Percentiles rank a stretch among this genome's conserved stretches.
Conservation (phyloP, 2,888 invertebrate genomes). For the Lepidocyrtoides sp. region DNA sequence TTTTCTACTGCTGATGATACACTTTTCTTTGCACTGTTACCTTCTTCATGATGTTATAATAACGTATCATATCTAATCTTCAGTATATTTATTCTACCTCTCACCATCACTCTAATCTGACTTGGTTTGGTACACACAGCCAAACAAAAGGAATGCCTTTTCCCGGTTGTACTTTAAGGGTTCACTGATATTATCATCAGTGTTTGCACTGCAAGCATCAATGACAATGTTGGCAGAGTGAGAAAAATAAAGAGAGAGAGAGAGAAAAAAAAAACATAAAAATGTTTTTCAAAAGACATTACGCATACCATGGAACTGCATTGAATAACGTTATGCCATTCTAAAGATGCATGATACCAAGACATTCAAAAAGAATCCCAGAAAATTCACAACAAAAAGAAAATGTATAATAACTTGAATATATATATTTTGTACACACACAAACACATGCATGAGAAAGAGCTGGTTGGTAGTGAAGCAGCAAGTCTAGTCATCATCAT, state of each 20-base stretch:
- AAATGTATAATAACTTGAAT: slow-evolving; percentile 2
- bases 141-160: slow-evolving; percentile 45
- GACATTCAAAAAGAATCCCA: slow-evolving; percentile 26
- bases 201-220: slow-evolving; percentile 62
- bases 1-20: neutral
- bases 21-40: neutral
- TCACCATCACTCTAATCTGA: slow-evolving; percentile 27
- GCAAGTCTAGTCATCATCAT: neutral
- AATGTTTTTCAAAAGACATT: slow-evolving; percentile 43
- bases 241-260: neutral
- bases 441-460: neutral
- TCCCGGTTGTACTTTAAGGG: slow-evolving; percentile 51
- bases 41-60: neutral
- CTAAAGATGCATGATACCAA: slow-evolving; percentile 32
- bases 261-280: neutral
- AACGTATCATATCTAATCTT: neutral
- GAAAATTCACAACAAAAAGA: slow-evolving; percentile 27
- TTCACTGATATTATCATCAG: slow-evolving; percentile 57
- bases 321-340: slow-evolving; percentile 1
- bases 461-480: slow-evolving; percentile 6
- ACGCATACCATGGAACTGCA: slow-evolving; percentile 36
- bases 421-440: neutral
- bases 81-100: neutral
- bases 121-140: slow-evolving; percentile 36
- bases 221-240: slow-evolving; percentile 41